Evolutionary conservation across 1,140 invertebrate genomes (phyloP).

Genomic region (Bicyclus anynana): DNA sequence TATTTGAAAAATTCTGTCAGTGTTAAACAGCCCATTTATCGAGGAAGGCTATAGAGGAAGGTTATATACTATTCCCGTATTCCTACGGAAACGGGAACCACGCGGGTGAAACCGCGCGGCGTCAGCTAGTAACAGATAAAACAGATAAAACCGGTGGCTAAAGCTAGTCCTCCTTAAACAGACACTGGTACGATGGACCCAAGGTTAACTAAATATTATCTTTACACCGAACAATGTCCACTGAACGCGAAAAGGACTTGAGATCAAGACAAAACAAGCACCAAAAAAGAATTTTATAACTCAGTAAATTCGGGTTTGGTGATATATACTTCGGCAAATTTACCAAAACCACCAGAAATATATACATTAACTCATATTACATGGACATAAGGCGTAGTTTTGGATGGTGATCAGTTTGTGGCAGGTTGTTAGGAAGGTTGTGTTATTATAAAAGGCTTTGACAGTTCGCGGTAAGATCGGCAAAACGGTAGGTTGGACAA

Average conservation of each 20-base stretch:
- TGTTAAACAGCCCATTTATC: too few relatives aligned
- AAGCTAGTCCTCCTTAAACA: too few relatives aligned
- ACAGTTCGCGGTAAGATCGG: slow-evolving; percentile 70
- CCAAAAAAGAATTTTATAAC: slow-evolving; percentile 59
- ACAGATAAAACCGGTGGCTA: too few relatives aligned
- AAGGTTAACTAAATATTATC: slow-evolving; percentile 20
- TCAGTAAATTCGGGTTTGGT: slow-evolving; percentile 64
- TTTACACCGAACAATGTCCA: slow-evolving; percentile 32
- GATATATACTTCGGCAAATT: slow-evolving; percentile 54
- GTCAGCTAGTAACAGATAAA: too few relatives aligned
- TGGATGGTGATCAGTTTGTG: background rate
- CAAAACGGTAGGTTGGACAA: slow-evolving; percentile 69
- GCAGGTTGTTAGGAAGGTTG: slow-evolving; percentile 23
- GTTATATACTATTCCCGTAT: too few relatives aligned
- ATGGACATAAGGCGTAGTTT: slow-evolving; percentile 9
- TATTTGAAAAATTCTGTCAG: too few relatives aligned
- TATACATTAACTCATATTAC: background rate
- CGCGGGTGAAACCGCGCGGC: too few relatives aligned
- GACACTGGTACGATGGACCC: background rate
- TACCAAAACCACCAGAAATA: background rate
- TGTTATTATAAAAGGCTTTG: slow-evolving; percentile 57
- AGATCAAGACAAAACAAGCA: slow-evolving; percentile 45
- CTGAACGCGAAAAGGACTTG: slow-evolving; percentile 40
- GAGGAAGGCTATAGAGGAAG: too few relatives aligned
- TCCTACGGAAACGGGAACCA: too few relatives aligned